Percentiles rank a stretch among this genome's conserved stretches.
These are phyloP conservation scores for Peromyscus aztecus DNA, from an alignment of 2,797 vertebrate species.

Conservation along the genomic window DNA sequence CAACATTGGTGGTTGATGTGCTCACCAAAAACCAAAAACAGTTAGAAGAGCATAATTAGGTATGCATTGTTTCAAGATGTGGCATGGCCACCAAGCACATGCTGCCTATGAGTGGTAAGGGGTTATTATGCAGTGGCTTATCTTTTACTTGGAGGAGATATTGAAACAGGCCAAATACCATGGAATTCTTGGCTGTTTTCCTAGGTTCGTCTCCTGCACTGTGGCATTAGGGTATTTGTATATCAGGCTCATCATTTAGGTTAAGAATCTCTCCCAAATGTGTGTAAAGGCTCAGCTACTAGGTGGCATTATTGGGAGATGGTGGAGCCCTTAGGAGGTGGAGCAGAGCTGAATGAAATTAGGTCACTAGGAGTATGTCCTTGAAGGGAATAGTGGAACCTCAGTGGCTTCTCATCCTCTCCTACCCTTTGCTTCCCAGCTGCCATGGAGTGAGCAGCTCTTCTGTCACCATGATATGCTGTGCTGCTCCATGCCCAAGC, in stretches of 20 bases:
- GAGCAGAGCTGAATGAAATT: not conserved
- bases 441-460: not conserved
- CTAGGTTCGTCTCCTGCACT: not conserved
- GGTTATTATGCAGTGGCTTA: not conserved
- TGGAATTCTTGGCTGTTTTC: not conserved
- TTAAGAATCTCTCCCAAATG: not conserved
- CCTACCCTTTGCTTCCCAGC: not conserved
- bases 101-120: not conserved
- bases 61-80: fast-evolving
- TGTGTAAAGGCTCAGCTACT: not conserved
- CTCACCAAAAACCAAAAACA: not conserved
- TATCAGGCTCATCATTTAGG: not conserved
- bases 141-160: not conserved
- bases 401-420: not conserved
- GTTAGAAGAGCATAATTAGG: not conserved
- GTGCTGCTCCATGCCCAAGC: not conserved
- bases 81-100: not conserved
- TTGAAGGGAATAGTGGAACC: not conserved
- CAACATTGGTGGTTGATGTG: not conserved
- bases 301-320: not conserved
- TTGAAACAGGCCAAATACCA: not conserved
- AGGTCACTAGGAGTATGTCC: not conserved
- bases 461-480: not conserved
- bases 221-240: not conserved
- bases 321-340: not conserved